Base-by-base conservation (phyloP, 1,140 invertebrate species). In the Liolophura sinensis region DNA sequence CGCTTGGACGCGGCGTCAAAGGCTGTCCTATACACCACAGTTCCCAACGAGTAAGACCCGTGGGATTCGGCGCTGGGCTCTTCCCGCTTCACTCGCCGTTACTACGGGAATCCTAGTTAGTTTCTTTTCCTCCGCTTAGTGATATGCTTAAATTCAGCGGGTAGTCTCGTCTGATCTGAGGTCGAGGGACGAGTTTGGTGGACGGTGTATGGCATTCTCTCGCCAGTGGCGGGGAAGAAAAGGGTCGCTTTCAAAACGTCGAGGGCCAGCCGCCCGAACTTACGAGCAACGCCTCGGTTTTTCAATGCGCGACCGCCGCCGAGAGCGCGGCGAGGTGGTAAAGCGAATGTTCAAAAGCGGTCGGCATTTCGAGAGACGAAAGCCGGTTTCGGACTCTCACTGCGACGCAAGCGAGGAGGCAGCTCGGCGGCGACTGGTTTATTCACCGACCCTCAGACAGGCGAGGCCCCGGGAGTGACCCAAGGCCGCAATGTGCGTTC, bases 61-160 rank as follows among this genome's bases (percentile, higher is more conserved):
- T 79, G 78, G 82, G 85, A 87, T 89, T 90, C 85, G 78, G 86
- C 86, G 89, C 86, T 92, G 90, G 88, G 89, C 90, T 92, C 25
- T 82, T 92, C 88, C 90, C 89, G 87, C 85, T 93, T 92, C 91
- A 89, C 90, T 92, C 91, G 91, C 91, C 88, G 90, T 88, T 93
- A 93, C 91, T 92, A 85, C 85, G 90, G 90, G 88, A 92, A 93
- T 92, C 90, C 89, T 89, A 74, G 90, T 93, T 92, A 90, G 90
- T 93, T 93, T 93, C 89, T 92, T 93, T 93, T 93, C 91, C 92
- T 92, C 90, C 90, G 90, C 91, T 92, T 91, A 92, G 79, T 92
- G 87, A 92, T 92, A 92, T 93, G 92, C 90, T 92, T 92, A 91
- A 92, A 88, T 91, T 91, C 88, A 87, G 90, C 88, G 90, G 90